Conservation (phyloP, 2,113 vertebrate species). For the Tinamus guttatus region DNA sequence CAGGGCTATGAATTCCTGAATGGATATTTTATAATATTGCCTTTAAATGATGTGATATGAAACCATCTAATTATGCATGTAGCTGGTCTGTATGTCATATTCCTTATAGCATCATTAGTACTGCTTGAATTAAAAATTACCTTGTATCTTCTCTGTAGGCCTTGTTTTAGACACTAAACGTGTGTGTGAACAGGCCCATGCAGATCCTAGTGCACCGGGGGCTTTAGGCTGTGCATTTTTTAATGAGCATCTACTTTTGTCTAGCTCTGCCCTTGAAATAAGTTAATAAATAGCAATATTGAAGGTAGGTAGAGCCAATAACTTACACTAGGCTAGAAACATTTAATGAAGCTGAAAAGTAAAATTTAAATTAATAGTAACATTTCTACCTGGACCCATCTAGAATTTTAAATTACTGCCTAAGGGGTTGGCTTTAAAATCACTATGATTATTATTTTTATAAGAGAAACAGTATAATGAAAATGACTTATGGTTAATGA, state of each 20-base stretch:
- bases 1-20: neutral
- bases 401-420: neutral
- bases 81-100: neutral
- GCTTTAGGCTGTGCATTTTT: neutral
- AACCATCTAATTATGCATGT: neutral
- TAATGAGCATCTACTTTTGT: neutral
- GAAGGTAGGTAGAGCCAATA: neutral
- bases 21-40: neutral
- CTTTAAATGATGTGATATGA: neutral
- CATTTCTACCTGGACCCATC: neutral
- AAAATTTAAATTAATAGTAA: neutral
- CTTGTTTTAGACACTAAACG: neutral
- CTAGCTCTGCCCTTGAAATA: neutral
- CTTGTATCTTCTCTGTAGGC: neutral
- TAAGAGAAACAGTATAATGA: neutral
- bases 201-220: neutral
- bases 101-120: neutral
- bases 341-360: neutral
- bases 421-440: neutral
- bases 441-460: neutral
- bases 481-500: neutral
- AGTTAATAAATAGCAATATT: neutral
- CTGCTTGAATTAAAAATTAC: neutral
- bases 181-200: neutral
- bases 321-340: neutral